Evolutionary conservation across 2,888 invertebrate genomes (phyloP).

Genomic region (Napeogenes sylphis): DNA sequence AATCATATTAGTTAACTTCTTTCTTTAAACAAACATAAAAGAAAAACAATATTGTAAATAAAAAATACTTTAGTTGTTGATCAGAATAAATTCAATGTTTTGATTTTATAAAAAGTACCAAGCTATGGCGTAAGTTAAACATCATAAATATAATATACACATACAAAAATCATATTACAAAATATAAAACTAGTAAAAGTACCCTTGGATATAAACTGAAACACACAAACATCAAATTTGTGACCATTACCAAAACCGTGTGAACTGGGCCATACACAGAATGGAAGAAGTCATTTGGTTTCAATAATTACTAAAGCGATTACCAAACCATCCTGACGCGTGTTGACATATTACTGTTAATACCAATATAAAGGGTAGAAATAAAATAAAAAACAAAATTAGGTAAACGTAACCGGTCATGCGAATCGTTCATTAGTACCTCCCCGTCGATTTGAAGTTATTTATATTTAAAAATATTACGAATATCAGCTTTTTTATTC

Average conservation of each 20-base stretch:
- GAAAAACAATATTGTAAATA: too few species aligned
- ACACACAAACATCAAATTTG: conserved; percentile 10
- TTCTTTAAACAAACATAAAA: too few species aligned
- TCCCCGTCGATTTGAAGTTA: conserved; percentile 76
- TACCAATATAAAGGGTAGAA: conserved; percentile 60
- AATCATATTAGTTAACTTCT: too few species aligned
- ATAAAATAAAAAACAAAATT: conserved; percentile 57
- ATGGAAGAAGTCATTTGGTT: conserved; percentile 59
- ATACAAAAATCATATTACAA: too few species aligned
- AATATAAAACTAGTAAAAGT: neutral
- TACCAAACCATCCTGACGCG: conserved; percentile 57
- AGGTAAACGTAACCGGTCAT: conserved; percentile 61
- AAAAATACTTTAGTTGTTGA: too few species aligned
- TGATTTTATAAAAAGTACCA: too few species aligned
- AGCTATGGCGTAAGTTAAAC: too few species aligned
- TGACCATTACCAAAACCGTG: conserved; percentile 39
- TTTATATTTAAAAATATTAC: conserved; percentile 59
- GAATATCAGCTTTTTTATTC: conserved; percentile 55
- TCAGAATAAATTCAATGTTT: too few species aligned
- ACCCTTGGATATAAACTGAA: neutral
- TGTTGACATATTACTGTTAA: conserved; percentile 60
- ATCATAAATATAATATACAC: too few species aligned
- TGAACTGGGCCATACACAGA: conserved; percentile 47
- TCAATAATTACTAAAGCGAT: conserved; percentile 66
- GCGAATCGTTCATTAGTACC: conserved; percentile 72